Conservation (phyloP, 2,797 vertebrate genomes). For the Oryzias dopingdopingensis region DNA sequence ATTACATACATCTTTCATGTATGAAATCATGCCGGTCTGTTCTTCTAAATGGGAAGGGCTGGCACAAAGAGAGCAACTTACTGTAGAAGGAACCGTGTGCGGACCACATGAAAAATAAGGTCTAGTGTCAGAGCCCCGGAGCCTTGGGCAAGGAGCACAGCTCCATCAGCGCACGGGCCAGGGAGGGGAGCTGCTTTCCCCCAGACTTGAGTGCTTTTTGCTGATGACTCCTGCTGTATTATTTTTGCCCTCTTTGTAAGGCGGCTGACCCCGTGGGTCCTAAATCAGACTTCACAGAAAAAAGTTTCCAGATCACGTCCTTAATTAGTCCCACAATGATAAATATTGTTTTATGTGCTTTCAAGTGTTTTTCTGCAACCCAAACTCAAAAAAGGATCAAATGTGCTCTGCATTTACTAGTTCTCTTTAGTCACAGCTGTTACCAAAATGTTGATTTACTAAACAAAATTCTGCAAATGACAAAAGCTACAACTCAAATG, state of each 20-base stretch:
- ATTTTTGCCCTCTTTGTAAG: constrained; percentile 61
- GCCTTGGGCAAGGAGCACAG: constrained; percentile 74
- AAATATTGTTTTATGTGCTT: constrained; percentile 57
- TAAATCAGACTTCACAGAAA: constrained; percentile 53
- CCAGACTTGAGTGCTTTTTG: constrained; percentile 60
- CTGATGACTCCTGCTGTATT: constrained; percentile 64
- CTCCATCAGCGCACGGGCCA: constrained; percentile 73
- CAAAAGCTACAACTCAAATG: constrained; percentile 22
- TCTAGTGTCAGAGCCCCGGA: constrained; percentile 72
- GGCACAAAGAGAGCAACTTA: constrained; percentile 77
- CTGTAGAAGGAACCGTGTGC: constrained; percentile 67
- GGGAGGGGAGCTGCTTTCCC: constrained; percentile 61
- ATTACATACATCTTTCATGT: constrained; percentile 86
- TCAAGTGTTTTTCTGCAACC: constrained; percentile 49
- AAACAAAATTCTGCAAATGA: constrained; percentile 55
- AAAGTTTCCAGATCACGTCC: constrained; percentile 61
- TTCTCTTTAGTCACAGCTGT: constrained; percentile 27
- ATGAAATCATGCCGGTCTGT: constrained; percentile 82
- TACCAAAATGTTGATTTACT: constrained; percentile 63
- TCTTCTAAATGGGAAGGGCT: constrained; percentile 66
- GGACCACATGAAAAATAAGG: constrained; percentile 79
- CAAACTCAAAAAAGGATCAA: constrained; percentile 46
- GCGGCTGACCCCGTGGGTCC: constrained; percentile 65
- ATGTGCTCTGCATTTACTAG: constrained; percentile 50
- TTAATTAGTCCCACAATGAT: constrained; percentile 67